Evolutionary conservation across 2,113 vertebrate genomes (phyloP).

Genomic region (Bubo blakistoni): DNA sequence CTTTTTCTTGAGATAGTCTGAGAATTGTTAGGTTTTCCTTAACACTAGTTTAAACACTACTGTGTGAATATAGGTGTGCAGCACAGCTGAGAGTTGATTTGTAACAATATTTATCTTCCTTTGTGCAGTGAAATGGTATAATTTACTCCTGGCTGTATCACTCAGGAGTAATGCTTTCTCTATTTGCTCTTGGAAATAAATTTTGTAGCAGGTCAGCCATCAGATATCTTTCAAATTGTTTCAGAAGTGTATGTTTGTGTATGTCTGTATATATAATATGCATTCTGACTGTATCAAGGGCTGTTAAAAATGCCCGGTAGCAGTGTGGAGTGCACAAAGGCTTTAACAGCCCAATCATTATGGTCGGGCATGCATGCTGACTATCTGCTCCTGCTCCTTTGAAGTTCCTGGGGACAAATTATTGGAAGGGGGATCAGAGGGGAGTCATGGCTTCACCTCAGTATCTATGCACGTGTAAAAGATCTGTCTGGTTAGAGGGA

Average conservation of each 20-base stretch:
- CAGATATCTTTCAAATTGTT: not conserved
- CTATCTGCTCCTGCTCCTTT: not conserved
- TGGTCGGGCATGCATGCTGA: accelerated
- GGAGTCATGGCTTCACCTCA: not conserved
- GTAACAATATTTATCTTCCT: not conserved
- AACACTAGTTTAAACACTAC: not conserved
- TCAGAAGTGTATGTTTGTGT: not conserved
- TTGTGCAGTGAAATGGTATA: not conserved
- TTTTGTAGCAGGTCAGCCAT: not conserved
- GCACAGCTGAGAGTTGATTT: not conserved
- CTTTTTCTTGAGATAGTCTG: not conserved
- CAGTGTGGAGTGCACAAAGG: not conserved
- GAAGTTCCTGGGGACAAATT: not conserved
- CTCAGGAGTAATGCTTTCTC: not conserved
- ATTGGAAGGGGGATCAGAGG: not conserved
- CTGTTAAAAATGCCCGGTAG: not conserved
- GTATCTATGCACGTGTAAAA: not conserved
- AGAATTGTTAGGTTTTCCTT: not conserved
- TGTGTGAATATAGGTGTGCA: not conserved
- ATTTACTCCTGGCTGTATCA: not conserved
- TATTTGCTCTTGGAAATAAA: not conserved
- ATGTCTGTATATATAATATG: not conserved
- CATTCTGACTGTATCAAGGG: not conserved
- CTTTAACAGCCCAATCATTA: not conserved
- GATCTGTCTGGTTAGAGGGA: not conserved